These are phyloP conservation scores for Mesoligia furuncula DNA, from an alignment of 2,888 invertebrate species.

Conservation along the genomic window DNA sequence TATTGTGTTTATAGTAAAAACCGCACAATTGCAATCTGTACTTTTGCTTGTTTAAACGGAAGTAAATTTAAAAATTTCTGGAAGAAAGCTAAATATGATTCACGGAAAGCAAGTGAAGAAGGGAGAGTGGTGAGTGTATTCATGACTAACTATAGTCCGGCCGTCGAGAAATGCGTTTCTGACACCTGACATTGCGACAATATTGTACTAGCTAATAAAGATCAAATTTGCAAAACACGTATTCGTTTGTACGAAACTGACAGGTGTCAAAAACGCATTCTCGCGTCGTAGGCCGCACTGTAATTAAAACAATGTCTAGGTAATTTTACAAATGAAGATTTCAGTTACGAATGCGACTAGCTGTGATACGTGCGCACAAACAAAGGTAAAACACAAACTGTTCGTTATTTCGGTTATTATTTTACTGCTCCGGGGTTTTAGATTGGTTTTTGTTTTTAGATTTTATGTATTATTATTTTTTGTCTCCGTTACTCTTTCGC, in stretches of 20 bases:
- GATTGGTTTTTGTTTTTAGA: too few relatives aligned
- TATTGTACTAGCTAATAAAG: too few relatives aligned
- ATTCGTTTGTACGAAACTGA: too few relatives aligned
- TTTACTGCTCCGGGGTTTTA: neutral
- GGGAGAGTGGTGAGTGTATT: neutral
- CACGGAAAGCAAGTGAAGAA: neutral
- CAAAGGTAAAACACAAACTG: neutral
- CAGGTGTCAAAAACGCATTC: too few relatives aligned
- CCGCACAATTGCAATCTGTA: neutral
- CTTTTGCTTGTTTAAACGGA: neutral
- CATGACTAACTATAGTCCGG: neutral
- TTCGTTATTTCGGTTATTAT: neutral
- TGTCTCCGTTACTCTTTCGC: too few relatives aligned
- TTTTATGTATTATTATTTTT: too few relatives aligned
- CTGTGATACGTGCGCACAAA: neutral
- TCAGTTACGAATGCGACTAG: neutral
- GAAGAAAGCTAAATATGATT: neutral
- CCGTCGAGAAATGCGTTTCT: too few relatives aligned
- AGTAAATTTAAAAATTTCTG: neutral
- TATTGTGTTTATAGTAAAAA: neutral
- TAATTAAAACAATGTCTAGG: neutral
- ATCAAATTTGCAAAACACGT: too few relatives aligned
- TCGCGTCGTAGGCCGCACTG: too few relatives aligned
- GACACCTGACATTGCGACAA: too few relatives aligned
- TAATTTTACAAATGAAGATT: neutral